Base-by-base conservation (phyloP, 2,888 invertebrate species). In the Drosophila limbata region DNA sequence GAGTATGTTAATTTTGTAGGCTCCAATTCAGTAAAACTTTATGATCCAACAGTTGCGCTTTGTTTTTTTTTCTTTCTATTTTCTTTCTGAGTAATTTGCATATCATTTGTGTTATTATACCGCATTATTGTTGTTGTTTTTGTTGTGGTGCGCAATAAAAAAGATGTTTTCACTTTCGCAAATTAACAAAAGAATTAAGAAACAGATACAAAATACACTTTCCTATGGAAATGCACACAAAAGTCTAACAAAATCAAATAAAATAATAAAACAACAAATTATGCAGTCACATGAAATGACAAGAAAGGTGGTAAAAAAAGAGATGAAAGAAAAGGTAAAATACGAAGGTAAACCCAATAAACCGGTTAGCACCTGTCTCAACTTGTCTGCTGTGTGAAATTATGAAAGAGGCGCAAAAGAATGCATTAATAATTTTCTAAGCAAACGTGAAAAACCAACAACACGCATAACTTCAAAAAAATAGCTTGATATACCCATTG, bases 101-200 rank as follows among this genome's bases (percentile, higher is more conserved):
- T 88, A 79, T 79, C 25, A 70, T 81, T 86, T 81, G 57, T 65
- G 42, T 50, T 64, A 60, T 63, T 60, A 68, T 48, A 47, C 48
- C 37, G 45, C 57, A 59, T 50, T 56, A 31, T 45, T 62, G 15
- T 66, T 63, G 33, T 48, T 45, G 6, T 25, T 31, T 39, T 47
- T 52, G 15, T 42, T 44, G 35, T 42, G 31, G 11, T 4, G 25
- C 37, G 76, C 37, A 40, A 69, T 69, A 71, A 57, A 75, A 83
- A 74, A 51, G 69, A 69, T n/a, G 73, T 88, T 89, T 85, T 85
- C 89, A 85, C 85, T 89, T 85, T 89, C 78, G 88, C 89, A 63
- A 77, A 73, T 57, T 45, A 75, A 81, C 84, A 79, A 77, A 66
- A 70, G 77, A 77, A 75, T 77, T 56, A 56, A 55, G 15, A 52